These are phyloP conservation scores for Cheilosia grossa DNA, from an alignment of 2,888 invertebrate genomes.

Conservation along the genomic window DNA sequence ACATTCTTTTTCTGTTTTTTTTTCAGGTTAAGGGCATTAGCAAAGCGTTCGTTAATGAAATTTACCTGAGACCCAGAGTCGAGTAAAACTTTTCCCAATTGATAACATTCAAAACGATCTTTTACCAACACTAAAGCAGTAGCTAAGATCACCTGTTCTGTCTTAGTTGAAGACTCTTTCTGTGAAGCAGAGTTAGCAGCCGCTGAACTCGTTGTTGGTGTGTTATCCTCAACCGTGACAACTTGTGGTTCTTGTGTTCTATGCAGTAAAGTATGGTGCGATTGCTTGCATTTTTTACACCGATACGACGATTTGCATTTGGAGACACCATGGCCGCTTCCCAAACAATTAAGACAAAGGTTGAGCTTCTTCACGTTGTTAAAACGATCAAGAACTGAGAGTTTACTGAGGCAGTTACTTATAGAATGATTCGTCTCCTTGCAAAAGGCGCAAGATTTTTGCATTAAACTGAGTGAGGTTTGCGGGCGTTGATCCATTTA, in stretches of 20 bases:
- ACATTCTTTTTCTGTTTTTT: slow-evolving; percentile 25
- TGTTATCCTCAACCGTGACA: background rate
- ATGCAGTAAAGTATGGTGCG: slow-evolving; percentile 26
- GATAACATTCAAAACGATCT: slow-evolving; percentile 16
- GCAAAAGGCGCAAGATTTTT: slow-evolving; percentile 2
- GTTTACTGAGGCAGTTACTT: slow-evolving; percentile 8
- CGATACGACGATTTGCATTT: background rate
- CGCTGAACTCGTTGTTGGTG: slow-evolving; percentile 1
- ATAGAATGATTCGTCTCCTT: slow-evolving; percentile 9
- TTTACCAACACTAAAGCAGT: slow-evolving; percentile 31
- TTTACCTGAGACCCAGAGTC: slow-evolving; percentile 45
- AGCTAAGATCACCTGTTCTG: slow-evolving; percentile 27
- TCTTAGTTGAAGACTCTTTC: background rate
- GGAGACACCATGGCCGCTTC: no score
- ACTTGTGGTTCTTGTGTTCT: slow-evolving; percentile 1
- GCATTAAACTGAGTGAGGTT: slow-evolving; percentile 3
- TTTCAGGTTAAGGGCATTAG: slow-evolving; percentile 6
- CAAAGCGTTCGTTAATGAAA: slow-evolving; percentile 32
- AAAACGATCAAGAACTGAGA: slow-evolving; percentile 7
- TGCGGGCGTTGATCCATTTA: slow-evolving; percentile 6
- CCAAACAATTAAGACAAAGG: no score
- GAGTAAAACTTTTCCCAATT: slow-evolving; percentile 14
- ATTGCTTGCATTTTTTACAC: background rate
- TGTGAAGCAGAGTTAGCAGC: slow-evolving; percentile 18
- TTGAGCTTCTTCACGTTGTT: background rate